Evolutionary conservation across 2,888 invertebrate genomes (phyloP).

Genomic region (Beris chalybata): DNA sequence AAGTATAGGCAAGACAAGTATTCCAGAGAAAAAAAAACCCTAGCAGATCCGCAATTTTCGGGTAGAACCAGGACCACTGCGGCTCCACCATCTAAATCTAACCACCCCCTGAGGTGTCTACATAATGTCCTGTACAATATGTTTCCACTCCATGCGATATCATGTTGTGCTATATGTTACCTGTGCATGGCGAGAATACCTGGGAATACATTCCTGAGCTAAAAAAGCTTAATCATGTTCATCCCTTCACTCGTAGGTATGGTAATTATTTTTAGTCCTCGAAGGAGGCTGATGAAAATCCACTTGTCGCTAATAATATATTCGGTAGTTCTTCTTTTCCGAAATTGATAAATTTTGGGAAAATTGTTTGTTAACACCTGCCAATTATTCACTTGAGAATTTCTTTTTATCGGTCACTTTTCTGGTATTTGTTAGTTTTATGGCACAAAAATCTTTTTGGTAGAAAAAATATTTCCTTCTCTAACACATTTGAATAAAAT

Average conservation of each 20-base stretch:
- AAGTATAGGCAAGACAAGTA: neutral
- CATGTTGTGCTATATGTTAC: neutral
- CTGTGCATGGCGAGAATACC: neutral
- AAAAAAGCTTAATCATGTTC: constrained; percentile 30
- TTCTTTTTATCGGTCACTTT: constrained; percentile 6
- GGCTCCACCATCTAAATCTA: constrained; percentile 1
- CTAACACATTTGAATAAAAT: neutral
- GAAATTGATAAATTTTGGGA: neutral
- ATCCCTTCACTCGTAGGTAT: constrained; percentile 25
- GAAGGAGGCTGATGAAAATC: constrained; percentile 25
- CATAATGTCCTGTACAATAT: too few relatives aligned
- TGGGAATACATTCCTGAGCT: neutral
- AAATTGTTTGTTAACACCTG: constrained; percentile 24
- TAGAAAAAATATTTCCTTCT: too few relatives aligned
- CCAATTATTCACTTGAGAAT: constrained; percentile 25
- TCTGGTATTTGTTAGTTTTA: too few relatives aligned
- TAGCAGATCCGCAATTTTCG: constrained; percentile 15
- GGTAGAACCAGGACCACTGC: constrained; percentile 20
- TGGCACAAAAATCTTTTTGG: too few relatives aligned
- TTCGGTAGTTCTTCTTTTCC: neutral
- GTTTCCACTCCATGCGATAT: constrained; percentile 13
- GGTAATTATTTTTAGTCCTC: constrained; percentile 27
- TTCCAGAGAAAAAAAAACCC: neutral
- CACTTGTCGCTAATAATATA: constrained; percentile 25
- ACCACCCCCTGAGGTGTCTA: too few relatives aligned